Conservation (phyloP, 2,113 vertebrate genomes). For the Tricholaema leucomelas region DNA sequence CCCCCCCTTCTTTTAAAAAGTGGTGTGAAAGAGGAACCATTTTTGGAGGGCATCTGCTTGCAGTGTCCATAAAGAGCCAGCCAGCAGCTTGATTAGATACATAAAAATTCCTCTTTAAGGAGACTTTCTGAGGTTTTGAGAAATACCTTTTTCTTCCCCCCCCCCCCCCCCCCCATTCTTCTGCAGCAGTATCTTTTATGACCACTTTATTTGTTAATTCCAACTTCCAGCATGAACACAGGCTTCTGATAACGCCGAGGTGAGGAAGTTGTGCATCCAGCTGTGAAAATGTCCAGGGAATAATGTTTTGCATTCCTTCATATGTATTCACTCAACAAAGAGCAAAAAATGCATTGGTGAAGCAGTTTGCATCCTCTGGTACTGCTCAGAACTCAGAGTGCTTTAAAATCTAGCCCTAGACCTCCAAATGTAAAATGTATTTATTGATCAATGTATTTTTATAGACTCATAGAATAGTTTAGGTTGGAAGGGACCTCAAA, state of each 20-base stretch:
- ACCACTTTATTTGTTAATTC: background rate
- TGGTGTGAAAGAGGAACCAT: background rate
- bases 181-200: background rate
- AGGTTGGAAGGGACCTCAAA: too few relatives aligned
- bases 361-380: background rate
- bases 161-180: too few relatives aligned
- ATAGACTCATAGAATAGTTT: too few relatives aligned
- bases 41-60: background rate
- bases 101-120: background rate
- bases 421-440: background rate
- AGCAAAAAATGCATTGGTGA: background rate
- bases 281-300: constrained; percentile 6
- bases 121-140: background rate
- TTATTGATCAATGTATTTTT: too few relatives aligned
- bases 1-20: background rate
- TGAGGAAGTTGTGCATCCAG: background rate
- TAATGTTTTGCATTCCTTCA: background rate
- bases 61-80: background rate
- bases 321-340: background rate
- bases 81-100: background rate
- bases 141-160: background rate
- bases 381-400: background rate
- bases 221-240: background rate
- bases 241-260: constrained; percentile 2
- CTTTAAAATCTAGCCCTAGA: background rate